Conservation (phyloP, 1,140 invertebrate species). For the Melanaphis sacchari region DNA sequence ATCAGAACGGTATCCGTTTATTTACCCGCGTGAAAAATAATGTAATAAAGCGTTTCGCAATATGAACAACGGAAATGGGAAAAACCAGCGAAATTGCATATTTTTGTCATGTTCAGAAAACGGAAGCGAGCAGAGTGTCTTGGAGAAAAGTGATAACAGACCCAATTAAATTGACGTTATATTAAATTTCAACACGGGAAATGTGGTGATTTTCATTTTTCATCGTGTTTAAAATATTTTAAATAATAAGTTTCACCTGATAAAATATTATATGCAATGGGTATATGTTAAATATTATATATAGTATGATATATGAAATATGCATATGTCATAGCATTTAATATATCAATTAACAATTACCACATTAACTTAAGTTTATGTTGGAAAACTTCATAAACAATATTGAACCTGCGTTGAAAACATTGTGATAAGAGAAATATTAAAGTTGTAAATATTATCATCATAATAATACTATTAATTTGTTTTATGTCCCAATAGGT, state of each 20-base stretch:
- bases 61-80: constrained; percentile 37
- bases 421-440: too few relatives aligned
- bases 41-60: constrained; percentile 8
- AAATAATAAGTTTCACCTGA: background rate
- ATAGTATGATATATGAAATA: background rate
- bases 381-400: background rate
- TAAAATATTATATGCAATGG: background rate
- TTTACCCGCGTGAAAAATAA: background rate
- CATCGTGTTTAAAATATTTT: background rate
- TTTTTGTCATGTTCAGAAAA: constrained; percentile 16
- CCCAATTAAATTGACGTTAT: background rate
- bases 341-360: background rate
- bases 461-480: background rate
- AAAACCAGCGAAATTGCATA: constrained; percentile 11
- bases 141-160: constrained; percentile 10
- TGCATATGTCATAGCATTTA: too few relatives aligned
- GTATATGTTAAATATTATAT: background rate
- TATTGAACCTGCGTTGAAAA: background rate
- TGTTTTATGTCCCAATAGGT: background rate
- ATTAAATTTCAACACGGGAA: background rate
- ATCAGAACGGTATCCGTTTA: constrained; percentile 18
- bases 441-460: too few relatives aligned
- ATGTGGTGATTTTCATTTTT: background rate
- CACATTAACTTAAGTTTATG: background rate
- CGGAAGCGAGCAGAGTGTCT: background rate